Evolutionary conservation across 2,113 vertebrate species (phyloP), one percentile per base, ranked within the genome.

Genomic region (Aptenodytes forsteri): DNA sequence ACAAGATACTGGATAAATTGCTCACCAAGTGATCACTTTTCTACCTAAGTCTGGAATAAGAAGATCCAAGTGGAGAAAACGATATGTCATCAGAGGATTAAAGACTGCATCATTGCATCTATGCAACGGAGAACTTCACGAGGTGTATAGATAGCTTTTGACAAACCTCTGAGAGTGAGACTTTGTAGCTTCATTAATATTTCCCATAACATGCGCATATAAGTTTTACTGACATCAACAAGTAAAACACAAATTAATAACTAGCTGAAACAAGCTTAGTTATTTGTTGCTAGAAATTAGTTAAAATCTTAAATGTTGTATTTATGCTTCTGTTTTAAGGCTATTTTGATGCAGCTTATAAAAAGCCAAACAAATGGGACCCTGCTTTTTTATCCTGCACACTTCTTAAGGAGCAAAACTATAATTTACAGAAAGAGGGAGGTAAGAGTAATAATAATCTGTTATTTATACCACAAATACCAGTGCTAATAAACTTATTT

Each of bases 371-470:
- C 22, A 13, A 46, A 27, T 89, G 97, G 95, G 49, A 93, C 25
- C 64, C 91, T 83, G 83, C 89, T 50, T 96, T 96, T 85, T 73
- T 56, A 29, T 44, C 81, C 72, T 47, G 69, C 27, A 42, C 79
- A 29, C n/a, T 70, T 81, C 86, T 81, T 52, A 96, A 89, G 65
- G 97, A 96, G 62, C 91, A 89, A 80, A 83, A 42, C 52, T 88
- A 61, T 76, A 73, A 71, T 73, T 97, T 96, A 69, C 42, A 79
- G 66, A 95, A 86, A 34, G 78, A 86, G 32, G 40, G 78, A 98
- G 98, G 98, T 98, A 98, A 97, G 93, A 85, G 6, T 83, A 83
- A 54, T 25, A 58, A 59, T 81, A n/a, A 89, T 85, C 9, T 90
- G 17, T 42, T 77, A 34, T 77, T 82, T 96, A 56, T 62, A n/a